Base-by-base conservation (phyloP, 2,888 invertebrate species). In the Hydrotaea diabolus region DNA sequence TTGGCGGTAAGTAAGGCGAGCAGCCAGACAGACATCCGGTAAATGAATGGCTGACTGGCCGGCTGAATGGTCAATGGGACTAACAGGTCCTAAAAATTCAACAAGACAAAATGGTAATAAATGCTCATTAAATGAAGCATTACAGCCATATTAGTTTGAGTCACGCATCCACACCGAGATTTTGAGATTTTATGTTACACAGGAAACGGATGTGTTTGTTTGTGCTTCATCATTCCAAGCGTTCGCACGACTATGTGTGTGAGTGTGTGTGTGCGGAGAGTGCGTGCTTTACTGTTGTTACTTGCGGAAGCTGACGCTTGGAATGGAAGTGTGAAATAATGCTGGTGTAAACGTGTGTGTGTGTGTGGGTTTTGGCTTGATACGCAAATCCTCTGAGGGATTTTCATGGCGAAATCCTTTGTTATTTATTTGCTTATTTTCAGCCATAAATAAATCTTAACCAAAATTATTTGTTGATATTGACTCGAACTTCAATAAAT, bases 401-500 rank as follows among this genome's bases (percentile, higher is more conserved):
- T 80, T 83, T 83, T 75, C 15, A 64, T 80, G 80, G 71, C 62
- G 64, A 78, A 84, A 77, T 72, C 71, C 78, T 43, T 26, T 66
- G 57, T 84, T 84, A 81, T 84, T 81, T 84, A 84, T 84, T 81
- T 81, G 64, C 13, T 76, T 78, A 66, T 78, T 78, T 49, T 53
- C 59, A 62, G 76, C 17, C 21, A 75, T 43, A 46, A 84, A 77
- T 78, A 85, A 85, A 82, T 83, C 72, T 80, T 23, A 80, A 78
- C 11, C 17, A 36, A 76, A 81, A 72, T 79, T 73, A 82, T 87
- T 85, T 85, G 83, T 57, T 85, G 59, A 76, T 85, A 85, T 84
- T 85, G 85, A 84, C 80, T 81, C 73, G 57, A 83, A 83, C 81
- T 76, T 62, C 74, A 84, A 87, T 86, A 86, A 87, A 85, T 86